phyloP scores from a whole-genome alignment of 2,797 vertebrate species.

The Phalanger gymnotis region DNA sequence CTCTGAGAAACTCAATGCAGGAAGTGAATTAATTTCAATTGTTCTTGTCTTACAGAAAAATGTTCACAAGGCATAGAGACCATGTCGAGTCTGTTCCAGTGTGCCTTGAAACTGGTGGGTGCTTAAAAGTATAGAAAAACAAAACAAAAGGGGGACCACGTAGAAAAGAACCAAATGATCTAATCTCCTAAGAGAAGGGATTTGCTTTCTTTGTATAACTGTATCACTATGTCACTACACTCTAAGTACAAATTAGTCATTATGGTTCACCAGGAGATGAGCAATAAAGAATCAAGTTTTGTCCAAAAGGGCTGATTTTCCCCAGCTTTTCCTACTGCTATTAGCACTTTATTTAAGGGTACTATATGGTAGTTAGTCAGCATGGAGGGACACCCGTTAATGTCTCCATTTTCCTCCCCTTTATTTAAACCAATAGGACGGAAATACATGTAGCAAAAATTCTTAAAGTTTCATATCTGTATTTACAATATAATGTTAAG shows the following conservation, averaged over 20 bases:
- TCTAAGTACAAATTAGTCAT: neutral
- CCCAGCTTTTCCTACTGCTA: neutral
- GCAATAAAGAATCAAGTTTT: neutral
- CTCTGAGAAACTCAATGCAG: neutral
- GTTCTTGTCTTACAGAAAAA: neutral
- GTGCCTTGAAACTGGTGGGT: neutral
- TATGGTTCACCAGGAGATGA: neutral
- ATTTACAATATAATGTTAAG: neutral
- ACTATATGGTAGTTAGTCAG: neutral
- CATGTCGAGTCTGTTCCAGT: neutral
- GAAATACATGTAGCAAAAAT: neutral
- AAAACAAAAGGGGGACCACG: neutral
- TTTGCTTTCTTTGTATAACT: neutral
- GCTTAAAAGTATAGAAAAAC: neutral
- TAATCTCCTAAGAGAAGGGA: neutral
- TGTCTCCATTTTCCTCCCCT: neutral
- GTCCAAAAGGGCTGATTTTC: neutral
- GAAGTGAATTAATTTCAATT: neutral
- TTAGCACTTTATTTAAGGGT: neutral
- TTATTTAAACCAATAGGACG: neutral
- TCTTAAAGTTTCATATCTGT: neutral
- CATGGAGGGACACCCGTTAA: neutral
- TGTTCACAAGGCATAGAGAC: neutral
- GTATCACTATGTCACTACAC: neutral
- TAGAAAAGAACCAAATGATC: neutral